Conservation (phyloP, 2,888 invertebrate genomes). For the Galeruca laticollis region DNA sequence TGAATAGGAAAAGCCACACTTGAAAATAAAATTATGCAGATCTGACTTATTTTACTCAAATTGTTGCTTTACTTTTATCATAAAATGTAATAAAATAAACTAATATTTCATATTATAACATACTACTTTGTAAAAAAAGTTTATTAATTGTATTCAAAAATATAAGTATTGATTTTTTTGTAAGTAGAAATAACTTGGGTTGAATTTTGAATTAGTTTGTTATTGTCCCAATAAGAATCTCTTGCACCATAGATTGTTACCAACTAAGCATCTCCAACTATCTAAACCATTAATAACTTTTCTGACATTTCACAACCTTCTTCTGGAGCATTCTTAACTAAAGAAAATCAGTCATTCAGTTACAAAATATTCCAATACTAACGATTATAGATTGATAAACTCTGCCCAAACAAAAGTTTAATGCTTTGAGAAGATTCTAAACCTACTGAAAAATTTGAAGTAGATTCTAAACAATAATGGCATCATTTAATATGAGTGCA, state of each 20-base stretch:
- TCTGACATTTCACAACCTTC: conserved; percentile 18
- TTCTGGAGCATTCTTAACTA: conserved; percentile 11
- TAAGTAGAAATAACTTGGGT: neutral
- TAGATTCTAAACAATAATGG: too few species aligned
- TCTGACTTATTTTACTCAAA: neutral
- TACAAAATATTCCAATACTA: neutral
- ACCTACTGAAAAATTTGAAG: too few species aligned
- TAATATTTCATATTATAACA: neutral
- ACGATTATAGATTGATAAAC: neutral
- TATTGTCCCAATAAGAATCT: conserved; percentile 10
- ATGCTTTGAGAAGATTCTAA: neutral
- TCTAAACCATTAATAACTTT: neutral
- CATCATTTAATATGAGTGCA: too few species aligned
- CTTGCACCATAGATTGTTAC: conserved; percentile 8
- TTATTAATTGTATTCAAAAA: conserved; percentile 1
- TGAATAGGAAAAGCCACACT: neutral
- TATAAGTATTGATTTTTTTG: conserved; percentile 3
- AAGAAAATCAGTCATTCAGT: neutral
- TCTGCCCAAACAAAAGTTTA: neutral
- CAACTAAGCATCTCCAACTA: neutral
- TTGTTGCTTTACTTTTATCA: neutral
- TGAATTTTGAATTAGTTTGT: neutral
- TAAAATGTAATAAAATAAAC: neutral
- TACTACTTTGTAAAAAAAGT: neutral
- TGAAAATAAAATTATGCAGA: neutral